These are phyloP conservation scores for Chloroceryle aenea DNA, from an alignment of 2,113 vertebrate species.

Conservation along the genomic window DNA sequence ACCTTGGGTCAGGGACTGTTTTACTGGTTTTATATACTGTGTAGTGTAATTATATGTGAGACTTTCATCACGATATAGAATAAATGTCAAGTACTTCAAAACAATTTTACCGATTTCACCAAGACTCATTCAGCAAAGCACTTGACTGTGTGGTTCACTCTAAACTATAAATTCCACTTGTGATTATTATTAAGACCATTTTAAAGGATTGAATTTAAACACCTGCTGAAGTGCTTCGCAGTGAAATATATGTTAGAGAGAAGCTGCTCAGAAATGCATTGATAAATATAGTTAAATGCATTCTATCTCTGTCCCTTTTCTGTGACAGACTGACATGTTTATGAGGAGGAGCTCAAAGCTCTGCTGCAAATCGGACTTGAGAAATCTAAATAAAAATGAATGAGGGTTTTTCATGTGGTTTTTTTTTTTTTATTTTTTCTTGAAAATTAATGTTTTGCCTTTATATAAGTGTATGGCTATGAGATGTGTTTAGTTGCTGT, in stretches of 20 bases:
- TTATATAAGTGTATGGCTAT: background rate
- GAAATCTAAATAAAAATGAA: constrained; percentile 6
- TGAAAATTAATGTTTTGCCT: background rate
- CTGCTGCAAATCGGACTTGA: background rate
- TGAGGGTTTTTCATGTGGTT: background rate
- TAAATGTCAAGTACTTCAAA: background rate
- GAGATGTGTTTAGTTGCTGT: background rate
- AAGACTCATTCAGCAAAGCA: background rate
- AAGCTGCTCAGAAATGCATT: background rate
- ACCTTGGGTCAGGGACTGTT: background rate
- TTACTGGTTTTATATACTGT: background rate
- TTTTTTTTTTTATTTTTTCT: background rate
- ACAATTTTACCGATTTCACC: background rate
- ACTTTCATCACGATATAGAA: background rate
- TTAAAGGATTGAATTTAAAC: background rate
- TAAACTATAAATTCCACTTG: background rate
- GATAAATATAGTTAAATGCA: background rate
- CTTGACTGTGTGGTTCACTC: background rate
- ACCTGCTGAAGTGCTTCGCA: background rate
- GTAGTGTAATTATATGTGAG: background rate
- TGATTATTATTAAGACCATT: background rate
- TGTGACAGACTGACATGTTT: background rate
- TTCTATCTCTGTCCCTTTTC: background rate
- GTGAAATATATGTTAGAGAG: background rate
- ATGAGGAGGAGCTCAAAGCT: background rate